Evolutionary conservation across 2,797 vertebrate species (phyloP), one percentile per base, ranked within the genome.

Genomic region (Dryobates pubescens): DNA sequence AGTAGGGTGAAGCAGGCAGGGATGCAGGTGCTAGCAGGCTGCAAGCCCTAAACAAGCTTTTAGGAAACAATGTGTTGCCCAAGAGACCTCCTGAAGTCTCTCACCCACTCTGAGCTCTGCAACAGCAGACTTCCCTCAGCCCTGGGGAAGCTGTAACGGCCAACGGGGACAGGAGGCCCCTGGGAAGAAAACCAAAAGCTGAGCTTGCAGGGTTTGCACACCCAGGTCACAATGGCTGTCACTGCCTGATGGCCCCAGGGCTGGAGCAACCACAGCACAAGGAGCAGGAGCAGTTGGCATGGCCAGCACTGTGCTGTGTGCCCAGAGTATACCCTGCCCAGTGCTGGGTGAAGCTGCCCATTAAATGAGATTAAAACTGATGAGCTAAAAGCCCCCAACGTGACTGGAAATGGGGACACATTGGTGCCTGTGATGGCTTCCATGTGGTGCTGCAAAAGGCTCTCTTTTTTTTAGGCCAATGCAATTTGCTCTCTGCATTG

Each of bases 281-380:
- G 0, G 24, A 43, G 16, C 53, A 14, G 15, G 36, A 29, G 27
- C 53, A 17, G 56, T 29, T 64, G 29, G 20, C 51, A 34, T 0
- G 0, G 51, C 51, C 63, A 57, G 38, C 32, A 51, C 49, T 1
- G 1, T 0, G 0, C n/a, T 17, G 38, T 1, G 1, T 24, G 38
- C 45, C 1, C 0, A 17, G 17, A 82, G 10, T 9, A 13, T 5
- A 2, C 10, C 61, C 61, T 27, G 41, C 36, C 58, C 24, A 3
- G 24, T 2, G 17, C 29, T 3, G 7, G 19, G 20, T 13, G 47
- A 86, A 81, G 24, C 36, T 57, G 36, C 54, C 7, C 18, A 2
- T 43, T 62, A 68, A 89, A 80, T 16, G 11, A 4, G 24, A 45
- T 34, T 15, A 68, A 88, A 93, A 82, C 17, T 26, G 45, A 18